phyloP scores from a whole-genome alignment of 2,797 vertebrate genomes.

The Gadopsis bispinosus region DNA sequence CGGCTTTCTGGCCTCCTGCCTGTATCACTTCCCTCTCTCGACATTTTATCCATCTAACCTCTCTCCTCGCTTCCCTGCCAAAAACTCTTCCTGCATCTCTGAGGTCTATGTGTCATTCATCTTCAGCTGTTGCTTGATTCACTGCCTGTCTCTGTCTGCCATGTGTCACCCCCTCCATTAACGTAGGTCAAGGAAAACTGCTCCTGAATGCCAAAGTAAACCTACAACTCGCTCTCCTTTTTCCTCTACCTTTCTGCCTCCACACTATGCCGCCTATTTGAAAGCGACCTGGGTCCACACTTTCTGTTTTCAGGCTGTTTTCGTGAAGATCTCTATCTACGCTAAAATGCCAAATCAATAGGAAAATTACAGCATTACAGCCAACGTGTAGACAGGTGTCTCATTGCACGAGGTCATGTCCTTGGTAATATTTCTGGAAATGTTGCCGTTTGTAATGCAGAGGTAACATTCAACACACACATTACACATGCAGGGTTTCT shows the following conservation, averaged over 20 bases:
- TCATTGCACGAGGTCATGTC: neutral
- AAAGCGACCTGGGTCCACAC: neutral
- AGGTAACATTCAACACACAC: neutral
- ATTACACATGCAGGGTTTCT: neutral
- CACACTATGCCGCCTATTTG: neutral
- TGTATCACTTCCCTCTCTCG: conserved; percentile 37
- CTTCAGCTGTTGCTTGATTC: conserved; percentile 29
- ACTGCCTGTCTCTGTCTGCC: conserved; percentile 9
- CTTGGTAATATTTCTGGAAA: neutral
- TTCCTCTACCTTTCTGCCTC: neutral
- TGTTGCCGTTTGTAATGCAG: neutral
- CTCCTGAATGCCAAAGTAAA: conserved; percentile 27
- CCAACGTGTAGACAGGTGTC: neutral
- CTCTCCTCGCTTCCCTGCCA: conserved; percentile 31
- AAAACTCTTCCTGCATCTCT: conserved; percentile 37
- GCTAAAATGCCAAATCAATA: neutral
- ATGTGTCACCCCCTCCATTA: conserved; percentile 26
- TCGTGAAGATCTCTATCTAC: neutral
- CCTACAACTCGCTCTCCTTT: neutral
- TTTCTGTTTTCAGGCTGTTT: neutral
- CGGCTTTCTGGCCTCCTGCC: conserved; percentile 46
- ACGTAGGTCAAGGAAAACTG: conserved; percentile 21
- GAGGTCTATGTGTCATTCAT: conserved; percentile 53
- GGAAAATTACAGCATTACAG: neutral
- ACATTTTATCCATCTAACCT: conserved; percentile 41